A percentile compares a stretch with the other conserved stretches of the same genome.
These are phyloP conservation scores for Synergus gifuensis DNA, from an alignment of 2,888 invertebrate genomes.

Conservation along the genomic window DNA sequence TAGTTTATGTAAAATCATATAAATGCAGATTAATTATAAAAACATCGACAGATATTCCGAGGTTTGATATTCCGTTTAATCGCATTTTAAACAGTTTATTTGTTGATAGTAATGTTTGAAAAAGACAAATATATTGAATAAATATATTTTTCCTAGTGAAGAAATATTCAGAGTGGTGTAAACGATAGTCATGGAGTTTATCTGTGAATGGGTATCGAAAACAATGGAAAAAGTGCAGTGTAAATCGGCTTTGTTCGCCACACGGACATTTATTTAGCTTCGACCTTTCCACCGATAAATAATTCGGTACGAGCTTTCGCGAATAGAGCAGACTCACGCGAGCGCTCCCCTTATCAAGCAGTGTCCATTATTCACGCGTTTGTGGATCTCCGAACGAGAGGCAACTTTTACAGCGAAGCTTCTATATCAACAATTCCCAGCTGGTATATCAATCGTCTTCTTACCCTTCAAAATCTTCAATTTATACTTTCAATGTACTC, in stretches of 20 bases:
- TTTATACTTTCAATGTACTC: not conserved
- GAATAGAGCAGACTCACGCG: constrained; percentile 79
- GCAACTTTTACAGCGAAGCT: constrained; percentile 50
- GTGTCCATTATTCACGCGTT: constrained; percentile 77
- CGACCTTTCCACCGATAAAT: constrained; percentile 72
- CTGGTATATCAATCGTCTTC: constrained; percentile 23
- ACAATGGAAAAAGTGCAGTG: constrained; percentile 62
- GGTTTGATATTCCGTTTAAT: not conserved
- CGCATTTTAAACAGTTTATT: not conserved
- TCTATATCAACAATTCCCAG: constrained; percentile 39
- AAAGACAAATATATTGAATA: not conserved
- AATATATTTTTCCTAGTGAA: not conserved
- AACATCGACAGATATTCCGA: not conserved
- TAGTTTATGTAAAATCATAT: not conserved
- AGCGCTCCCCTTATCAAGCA: constrained; percentile 75
- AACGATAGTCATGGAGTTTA: constrained; percentile 28
- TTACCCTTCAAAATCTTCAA: not conserved
- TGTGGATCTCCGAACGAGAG: constrained; percentile 75
- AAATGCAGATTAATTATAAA: not conserved
- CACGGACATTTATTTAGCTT: constrained; percentile 71
- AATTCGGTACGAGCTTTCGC: constrained; percentile 71
- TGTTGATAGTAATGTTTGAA: not conserved
- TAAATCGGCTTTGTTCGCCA: constrained; percentile 67
- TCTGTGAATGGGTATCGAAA: constrained; percentile 49
- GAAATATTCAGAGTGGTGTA: constrained; percentile 24